Base-by-base conservation (phyloP, 2,888 invertebrate genomes). In the Cybosia mesomella region DNA sequence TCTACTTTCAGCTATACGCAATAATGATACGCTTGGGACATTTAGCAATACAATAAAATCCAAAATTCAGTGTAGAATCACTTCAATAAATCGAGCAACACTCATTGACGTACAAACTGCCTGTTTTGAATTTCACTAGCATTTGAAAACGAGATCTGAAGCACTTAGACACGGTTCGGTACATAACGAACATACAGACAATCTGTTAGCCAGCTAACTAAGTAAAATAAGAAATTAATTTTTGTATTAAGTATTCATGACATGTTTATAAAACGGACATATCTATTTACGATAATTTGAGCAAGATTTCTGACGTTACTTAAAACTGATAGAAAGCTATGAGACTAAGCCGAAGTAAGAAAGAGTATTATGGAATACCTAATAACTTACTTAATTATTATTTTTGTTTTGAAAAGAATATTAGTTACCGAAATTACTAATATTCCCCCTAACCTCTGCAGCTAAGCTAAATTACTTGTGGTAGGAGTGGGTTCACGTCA, bases 101-200 rank as follows among this genome's bases (percentile, higher is more conserved):
- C 83, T 89, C 86, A 89, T 90, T 85, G 92, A 88, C 89, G 87
- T 82, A 82, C 88, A 90, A 92, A 92, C 90, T 85, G 90, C 89
- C 92, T 92, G 90, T 91, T 94, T 94, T 93, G 94, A 93, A 94
- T 93, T 93, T 92, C 88, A 86, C 89, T 87, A 89, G 87, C 91
- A 90, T 92, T 93, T 86, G 89, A 88, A 87, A 90, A 91, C 87
- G 90, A 85, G 87, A 89, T 87, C 88, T 85, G 81, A 85, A 90
- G 91, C 93, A 90, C 94, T 94, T 92, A 91, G 94, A 90, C 84
- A 91, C 85, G 93, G 87, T 89, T 91, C 87, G 88, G 79, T 90
- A 81, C 82, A 72, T 81, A 54, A 34, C 24, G 49, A 66, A 89
- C 86, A 86, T 71, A 90, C 88, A 32, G 85, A 2, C 34, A 28